phyloP scores from a whole-genome alignment of 2,888 invertebrate genomes.

The Diarsia rubi region DNA sequence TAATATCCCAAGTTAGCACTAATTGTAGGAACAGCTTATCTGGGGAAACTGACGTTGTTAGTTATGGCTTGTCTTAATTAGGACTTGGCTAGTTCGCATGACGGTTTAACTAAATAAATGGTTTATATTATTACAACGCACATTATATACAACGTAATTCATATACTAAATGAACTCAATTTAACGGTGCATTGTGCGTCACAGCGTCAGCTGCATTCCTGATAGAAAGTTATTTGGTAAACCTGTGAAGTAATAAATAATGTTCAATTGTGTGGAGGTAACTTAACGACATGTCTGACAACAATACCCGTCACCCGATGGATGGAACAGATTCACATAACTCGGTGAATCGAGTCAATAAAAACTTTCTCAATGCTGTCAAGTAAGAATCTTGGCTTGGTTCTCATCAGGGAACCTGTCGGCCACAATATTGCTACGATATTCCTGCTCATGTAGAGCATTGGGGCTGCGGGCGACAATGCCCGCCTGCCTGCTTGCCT shows the following conservation, averaged over 20 bases:
- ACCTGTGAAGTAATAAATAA: constrained; percentile 3
- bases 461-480: constrained; percentile 18
- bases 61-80: constrained; percentile 37
- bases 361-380: constrained; percentile 26
- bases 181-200: constrained; percentile 15
- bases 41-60: constrained; percentile 19
- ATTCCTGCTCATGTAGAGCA: background rate
- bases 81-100: constrained; percentile 1
- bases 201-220: constrained; percentile 26
- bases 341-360: constrained; percentile 9
- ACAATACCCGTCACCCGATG: constrained; percentile 10
- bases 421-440: constrained; percentile 26
- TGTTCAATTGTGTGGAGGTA: constrained; percentile 11
- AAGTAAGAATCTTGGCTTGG: constrained; percentile 14
- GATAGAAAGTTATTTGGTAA: constrained; percentile 19
- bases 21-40: background rate
- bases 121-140: no score
- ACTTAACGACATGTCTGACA: background rate
- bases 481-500: constrained; percentile 20
- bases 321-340: constrained; percentile 18
- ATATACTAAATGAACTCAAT: constrained; percentile 29
- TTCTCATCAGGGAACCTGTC: constrained; percentile 39
- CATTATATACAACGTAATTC: constrained; percentile 30
- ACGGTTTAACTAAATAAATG: constrained; percentile 19
- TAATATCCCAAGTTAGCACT: constrained; percentile 9